Evolutionary conservation across 2,797 vertebrate genomes (phyloP), one percentile per base, ranked within the genome.

Genomic region (Myoxocephalus aenaeus): DNA sequence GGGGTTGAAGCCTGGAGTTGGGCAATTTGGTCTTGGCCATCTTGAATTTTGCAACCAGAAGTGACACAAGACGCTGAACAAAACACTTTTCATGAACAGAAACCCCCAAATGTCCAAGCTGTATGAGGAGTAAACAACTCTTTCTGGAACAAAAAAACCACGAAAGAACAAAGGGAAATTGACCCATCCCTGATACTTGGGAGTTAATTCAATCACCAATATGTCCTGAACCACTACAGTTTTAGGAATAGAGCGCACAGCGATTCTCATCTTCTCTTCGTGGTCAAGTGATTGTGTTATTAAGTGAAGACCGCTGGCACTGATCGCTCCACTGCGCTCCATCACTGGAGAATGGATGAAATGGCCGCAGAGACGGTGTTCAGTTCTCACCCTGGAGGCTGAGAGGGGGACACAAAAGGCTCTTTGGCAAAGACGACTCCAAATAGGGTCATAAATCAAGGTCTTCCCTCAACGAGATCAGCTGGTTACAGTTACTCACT

Each of bases 381-480:
- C 12, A 58, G 63, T 56, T 83, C 64, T 34, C 44, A 83, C 70
- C 77, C 83, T n/a, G 56, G 57, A 86, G 89, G 80, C 68, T 44
- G 25, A 72, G 48, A 15, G 29, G 20, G 36, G 20, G 56, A 72
- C 54, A 84, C 76, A 75, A 62, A 80, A 58, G 75, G 57, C 61
- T 84, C 78, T 61, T 46, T 66, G 59, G 66, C 1, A 7, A 70
- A 65, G 59, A 73, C 11, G 56, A 63, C 25, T 75, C 75, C 58
- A 74, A 80, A 78, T 15, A 61, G 78, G 64, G 53, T 81, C 84
- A 71, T 81, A 79, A 75, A 88, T 86, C 82, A 80, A 22, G 32
- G 48, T 80, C 44, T 71, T 29, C 81, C 57, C 71, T 81, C 71
- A 59, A 74, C 22, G 2, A 74, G 64, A 88, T 68, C 63, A 66